Conservation (phyloP, 2,888 invertebrate genomes). For the Agriotes lineatus region DNA sequence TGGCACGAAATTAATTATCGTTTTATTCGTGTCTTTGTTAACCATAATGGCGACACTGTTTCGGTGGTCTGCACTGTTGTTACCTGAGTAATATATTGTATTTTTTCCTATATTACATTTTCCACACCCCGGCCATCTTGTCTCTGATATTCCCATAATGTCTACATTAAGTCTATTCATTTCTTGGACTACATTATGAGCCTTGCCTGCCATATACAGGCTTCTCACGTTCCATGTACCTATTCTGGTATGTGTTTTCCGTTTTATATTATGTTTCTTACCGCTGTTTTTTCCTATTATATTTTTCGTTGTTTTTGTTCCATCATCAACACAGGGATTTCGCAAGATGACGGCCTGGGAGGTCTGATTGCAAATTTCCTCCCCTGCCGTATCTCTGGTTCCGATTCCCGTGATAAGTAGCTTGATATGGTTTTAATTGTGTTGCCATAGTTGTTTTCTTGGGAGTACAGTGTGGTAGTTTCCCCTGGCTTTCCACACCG, state of each 20-base stretch:
- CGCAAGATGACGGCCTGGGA: not conserved
- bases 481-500: conserved; percentile 17
- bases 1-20: too few relatives aligned
- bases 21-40: too few relatives aligned
- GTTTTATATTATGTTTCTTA: not conserved
- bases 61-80: too few relatives aligned
- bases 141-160: not conserved
- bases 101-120: too few relatives aligned
- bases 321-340: not conserved
- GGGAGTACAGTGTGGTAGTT: conserved; percentile 3
- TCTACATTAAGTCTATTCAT: too few relatives aligned
- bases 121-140: too few relatives aligned
- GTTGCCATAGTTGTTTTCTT: conserved; percentile 2
- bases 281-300: not conserved
- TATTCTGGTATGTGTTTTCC: not conserved
- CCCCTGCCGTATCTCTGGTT: conserved; percentile 9
- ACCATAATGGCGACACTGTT: not conserved
- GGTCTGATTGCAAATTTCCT: not conserved
- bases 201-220: not conserved
- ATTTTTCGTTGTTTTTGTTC: not conserved
- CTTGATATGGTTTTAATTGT: not conserved
- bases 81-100: too few relatives aligned
- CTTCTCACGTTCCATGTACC: not conserved
- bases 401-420: conserved; percentile 1
- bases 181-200: not conserved